phyloP scores from a whole-genome alignment of 2,888 invertebrate genomes.

The Chesias legatella region DNA sequence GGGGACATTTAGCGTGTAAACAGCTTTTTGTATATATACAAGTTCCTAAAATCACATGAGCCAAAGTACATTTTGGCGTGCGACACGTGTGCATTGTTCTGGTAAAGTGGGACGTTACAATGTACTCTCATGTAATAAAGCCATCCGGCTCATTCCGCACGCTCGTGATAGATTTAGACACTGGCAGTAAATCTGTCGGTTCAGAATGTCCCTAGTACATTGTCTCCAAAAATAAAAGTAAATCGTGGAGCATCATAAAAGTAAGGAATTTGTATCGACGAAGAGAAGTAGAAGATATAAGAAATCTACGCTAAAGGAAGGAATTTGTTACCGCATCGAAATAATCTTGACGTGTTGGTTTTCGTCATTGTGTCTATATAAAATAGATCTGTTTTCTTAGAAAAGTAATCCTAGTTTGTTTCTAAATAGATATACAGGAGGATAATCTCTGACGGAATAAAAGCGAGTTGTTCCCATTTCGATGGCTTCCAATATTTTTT shows the following conservation, averaged over 20 bases:
- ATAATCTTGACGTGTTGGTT: slow-evolving; percentile 4
- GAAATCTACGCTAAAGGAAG: slow-evolving; percentile 14
- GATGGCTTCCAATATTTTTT: slow-evolving; percentile 61
- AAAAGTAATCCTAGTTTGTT: slow-evolving; percentile 7
- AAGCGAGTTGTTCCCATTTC: slow-evolving; percentile 51
- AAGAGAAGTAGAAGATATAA: too few species aligned
- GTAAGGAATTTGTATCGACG: slow-evolving; percentile 20
- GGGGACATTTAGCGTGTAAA: too few species aligned
- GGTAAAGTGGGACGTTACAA: slow-evolving; percentile 5
- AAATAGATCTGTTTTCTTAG: not conserved
- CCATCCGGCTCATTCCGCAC: slow-evolving; percentile 5
- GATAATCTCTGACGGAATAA: slow-evolving; percentile 51
- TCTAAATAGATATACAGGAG: slow-evolving; percentile 26
- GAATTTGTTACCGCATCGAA: slow-evolving; percentile 18
- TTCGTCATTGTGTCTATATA: not conserved
- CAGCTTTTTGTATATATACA: too few species aligned
- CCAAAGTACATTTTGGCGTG: too few species aligned
- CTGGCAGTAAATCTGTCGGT: slow-evolving; percentile 12
- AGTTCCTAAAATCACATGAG: too few species aligned
- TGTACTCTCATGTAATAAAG: slow-evolving; percentile 10
- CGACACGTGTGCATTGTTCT: too few species aligned
- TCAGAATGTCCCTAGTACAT: slow-evolving; percentile 14
- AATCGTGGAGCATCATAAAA: slow-evolving; percentile 21
- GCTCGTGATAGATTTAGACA: slow-evolving; percentile 14
- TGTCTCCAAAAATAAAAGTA: slow-evolving; percentile 20